These are phyloP conservation scores for Caenorhabditis angaria DNA, from an alignment of 2,888 invertebrate species.

Conservation along the genomic window DNA sequence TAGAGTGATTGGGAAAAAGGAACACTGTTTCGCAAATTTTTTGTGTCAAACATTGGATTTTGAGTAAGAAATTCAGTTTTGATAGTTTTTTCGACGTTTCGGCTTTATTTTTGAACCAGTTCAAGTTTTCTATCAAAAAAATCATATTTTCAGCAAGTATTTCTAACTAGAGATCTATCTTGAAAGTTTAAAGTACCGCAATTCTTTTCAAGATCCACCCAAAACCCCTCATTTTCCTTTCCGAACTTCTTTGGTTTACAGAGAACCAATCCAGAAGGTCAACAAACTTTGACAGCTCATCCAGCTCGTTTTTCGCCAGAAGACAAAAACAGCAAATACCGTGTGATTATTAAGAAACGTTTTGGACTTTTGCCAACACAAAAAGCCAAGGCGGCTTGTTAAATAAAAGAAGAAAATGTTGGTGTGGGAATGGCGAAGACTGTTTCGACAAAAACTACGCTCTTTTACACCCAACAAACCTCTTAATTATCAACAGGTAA, in stretches of 20 bases:
- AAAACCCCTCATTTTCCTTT: too few species aligned
- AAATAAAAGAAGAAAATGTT: constrained; percentile 39
- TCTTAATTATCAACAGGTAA: constrained; percentile 54
- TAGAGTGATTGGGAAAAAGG: too few species aligned
- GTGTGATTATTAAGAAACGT: constrained; percentile 87
- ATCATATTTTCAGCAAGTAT: too few species aligned
- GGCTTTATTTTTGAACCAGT: too few species aligned
- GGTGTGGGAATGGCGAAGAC: constrained; percentile 61
- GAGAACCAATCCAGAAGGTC: constrained; percentile 83
- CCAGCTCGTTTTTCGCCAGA: constrained; percentile 95
- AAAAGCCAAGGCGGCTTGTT: constrained; percentile 76
- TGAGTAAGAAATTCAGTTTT: too few species aligned
- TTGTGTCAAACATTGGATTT: too few species aligned
- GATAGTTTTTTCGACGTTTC: too few species aligned
- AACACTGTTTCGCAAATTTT: too few species aligned
- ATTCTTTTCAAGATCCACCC: too few species aligned
- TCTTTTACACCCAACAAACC: constrained; percentile 53
- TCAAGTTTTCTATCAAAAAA: too few species aligned
- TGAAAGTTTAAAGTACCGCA: too few species aligned
- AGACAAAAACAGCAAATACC: constrained; percentile 88
- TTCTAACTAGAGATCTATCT: too few species aligned
- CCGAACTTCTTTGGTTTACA: constrained; percentile 75
- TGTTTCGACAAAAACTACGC: constrained; percentile 58
- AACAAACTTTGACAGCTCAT: constrained; percentile 87
- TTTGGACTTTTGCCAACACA: constrained; percentile 88